Percentiles rank a stretch among this genome's conserved stretches.
phyloP scores from a whole-genome alignment of 2,888 invertebrate genomes.

The Nemotelus nigrinus region DNA sequence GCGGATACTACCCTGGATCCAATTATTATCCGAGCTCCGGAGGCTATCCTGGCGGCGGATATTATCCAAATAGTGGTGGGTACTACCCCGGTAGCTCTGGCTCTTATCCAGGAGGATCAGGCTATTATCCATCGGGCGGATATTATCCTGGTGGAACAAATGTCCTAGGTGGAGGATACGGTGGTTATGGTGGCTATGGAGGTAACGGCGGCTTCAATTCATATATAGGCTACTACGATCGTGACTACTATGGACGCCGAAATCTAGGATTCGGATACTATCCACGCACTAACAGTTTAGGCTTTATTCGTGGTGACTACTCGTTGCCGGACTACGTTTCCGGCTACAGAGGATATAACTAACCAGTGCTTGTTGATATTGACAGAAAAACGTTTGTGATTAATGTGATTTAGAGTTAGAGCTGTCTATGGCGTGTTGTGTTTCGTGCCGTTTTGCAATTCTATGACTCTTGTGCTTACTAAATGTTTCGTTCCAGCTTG shows the following conservation, averaged over 20 bases:
- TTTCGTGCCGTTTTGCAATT: too few relatives aligned
- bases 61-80: constrained; percentile 50
- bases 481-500: constrained; percentile 17
- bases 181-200: constrained; percentile 68
- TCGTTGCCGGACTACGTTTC: constrained; percentile 46
- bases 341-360: constrained; percentile 54
- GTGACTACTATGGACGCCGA: constrained; percentile 67
- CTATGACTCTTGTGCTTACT: too few relatives aligned
- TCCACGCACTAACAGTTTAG: constrained; percentile 60
- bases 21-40: constrained; percentile 49
- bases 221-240: constrained; percentile 70
- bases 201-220: constrained; percentile 71
- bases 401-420: neutral
- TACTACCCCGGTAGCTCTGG: constrained; percentile 49
- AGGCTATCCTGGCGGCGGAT: constrained; percentile 39
- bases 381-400: neutral
- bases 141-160: constrained; percentile 47
- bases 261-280: constrained; percentile 72
- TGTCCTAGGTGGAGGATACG: constrained; percentile 49
- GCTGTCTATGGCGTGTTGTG: neutral
- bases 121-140: constrained; percentile 22
- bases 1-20: constrained; percentile 60
- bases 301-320: constrained; percentile 54
- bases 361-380: constrained; percentile 26
- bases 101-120: constrained; percentile 42